phyloP scores from a whole-genome alignment of 2,113 vertebrate genomes.

The Epinephelus fuscoguttatus region DNA sequence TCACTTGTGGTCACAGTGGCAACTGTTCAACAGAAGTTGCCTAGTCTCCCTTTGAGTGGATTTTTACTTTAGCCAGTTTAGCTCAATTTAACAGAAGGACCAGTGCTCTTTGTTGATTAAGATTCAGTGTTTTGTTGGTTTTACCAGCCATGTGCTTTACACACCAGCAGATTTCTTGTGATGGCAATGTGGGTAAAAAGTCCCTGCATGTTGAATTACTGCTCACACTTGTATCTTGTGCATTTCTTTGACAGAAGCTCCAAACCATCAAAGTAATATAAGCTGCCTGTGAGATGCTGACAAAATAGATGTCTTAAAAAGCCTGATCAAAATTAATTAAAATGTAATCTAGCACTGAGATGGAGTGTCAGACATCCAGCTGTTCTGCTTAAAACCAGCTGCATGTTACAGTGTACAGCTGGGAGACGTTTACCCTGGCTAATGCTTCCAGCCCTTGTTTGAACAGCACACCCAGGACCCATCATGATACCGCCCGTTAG shows the following conservation, averaged over 20 bases:
- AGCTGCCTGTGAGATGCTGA: slow-evolving; percentile 30
- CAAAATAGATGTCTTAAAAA: slow-evolving; percentile 40
- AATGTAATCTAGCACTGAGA: slow-evolving; percentile 47
- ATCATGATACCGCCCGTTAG: slow-evolving; percentile 28
- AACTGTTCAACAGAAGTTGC: neutral
- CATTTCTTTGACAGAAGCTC: slow-evolving; percentile 23
- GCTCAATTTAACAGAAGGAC: neutral
- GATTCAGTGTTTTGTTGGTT: neutral
- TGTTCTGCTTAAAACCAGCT: slow-evolving; percentile 37
- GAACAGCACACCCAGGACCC: slow-evolving; percentile 43
- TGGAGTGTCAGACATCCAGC: slow-evolving; percentile 42
- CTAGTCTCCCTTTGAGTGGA: neutral
- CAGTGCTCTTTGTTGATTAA: neutral
- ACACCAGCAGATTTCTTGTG: neutral
- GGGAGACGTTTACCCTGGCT: slow-evolving; percentile 38
- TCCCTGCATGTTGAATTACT: neutral
- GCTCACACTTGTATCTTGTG: neutral
- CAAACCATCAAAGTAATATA: slow-evolving; percentile 35
- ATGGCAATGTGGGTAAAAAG: neutral
- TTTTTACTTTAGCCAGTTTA: neutral
- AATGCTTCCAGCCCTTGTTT: slow-evolving; percentile 28
- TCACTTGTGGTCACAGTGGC: neutral
- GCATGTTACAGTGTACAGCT: neutral
- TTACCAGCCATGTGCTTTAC: neutral
- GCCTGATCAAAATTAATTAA: slow-evolving; percentile 56